Evolutionary conservation across 2,113 vertebrate genomes (phyloP).

Genomic region (Phalacrocorax pelagicus): DNA sequence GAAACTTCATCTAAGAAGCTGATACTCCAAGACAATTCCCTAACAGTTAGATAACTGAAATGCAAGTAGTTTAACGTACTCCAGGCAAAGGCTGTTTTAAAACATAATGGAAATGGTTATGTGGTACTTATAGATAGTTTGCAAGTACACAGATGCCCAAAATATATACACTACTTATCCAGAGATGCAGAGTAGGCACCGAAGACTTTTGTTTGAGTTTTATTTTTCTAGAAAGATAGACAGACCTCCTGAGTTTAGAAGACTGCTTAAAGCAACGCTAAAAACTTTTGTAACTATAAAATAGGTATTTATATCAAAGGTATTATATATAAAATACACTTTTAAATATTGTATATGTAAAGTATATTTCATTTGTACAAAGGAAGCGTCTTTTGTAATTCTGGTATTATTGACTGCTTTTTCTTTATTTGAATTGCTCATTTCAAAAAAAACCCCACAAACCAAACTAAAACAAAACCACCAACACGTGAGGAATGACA

Average conservation of each 20-base stretch:
- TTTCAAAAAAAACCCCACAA: background rate
- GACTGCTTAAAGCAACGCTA: background rate
- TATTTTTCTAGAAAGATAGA: background rate
- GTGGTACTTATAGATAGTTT: background rate
- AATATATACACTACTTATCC: background rate
- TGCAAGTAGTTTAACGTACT: background rate
- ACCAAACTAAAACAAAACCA: background rate
- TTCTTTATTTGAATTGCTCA: background rate
- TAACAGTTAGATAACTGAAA: background rate
- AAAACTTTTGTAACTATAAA: background rate
- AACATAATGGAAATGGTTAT: background rate
- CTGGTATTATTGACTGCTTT: background rate
- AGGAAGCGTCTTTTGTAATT: background rate
- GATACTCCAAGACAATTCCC: background rate
- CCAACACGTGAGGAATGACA: background rate
- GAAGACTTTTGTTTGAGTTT: background rate
- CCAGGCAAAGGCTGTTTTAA: background rate
- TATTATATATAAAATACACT: background rate
- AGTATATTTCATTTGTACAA: background rate
- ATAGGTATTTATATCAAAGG: background rate
- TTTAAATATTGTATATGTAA: background rate
- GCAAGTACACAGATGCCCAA: background rate
- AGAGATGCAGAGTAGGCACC: background rate
- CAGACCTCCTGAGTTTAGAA: background rate
- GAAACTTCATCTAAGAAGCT: background rate